Percentiles rank a stretch among this genome's conserved stretches.
Evolutionary conservation across 1,140 invertebrate genomes (phyloP).

Genomic region (Solen grandis): DNA sequence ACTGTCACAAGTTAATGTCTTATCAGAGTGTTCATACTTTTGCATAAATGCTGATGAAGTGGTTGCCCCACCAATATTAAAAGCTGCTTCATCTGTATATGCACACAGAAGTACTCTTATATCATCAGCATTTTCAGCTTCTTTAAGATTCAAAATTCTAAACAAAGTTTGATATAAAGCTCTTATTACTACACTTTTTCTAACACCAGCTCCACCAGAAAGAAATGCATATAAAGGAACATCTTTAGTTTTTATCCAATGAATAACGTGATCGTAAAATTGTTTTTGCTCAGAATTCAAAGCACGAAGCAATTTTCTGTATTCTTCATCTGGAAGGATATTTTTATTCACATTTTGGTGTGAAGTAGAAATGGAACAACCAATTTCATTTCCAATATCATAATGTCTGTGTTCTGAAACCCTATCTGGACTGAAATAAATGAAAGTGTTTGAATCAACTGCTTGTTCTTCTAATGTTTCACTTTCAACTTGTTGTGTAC

Average conservation of each 20-base stretch:
- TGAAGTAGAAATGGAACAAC: no score
- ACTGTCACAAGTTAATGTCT: no score
- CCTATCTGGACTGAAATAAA: background rate
- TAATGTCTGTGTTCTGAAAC: no score
- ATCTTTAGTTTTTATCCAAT: background rate
- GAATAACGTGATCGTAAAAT: conserved; percentile 46
- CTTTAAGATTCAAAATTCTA: conserved; percentile 9
- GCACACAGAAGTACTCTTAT: conserved; percentile 29
- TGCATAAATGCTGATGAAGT: background rate
- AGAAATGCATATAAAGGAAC: conserved; percentile 36
- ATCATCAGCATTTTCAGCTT: conserved; percentile 50
- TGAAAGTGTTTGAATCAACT: no score
- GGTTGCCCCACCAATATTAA: background rate
- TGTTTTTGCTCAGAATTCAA: conserved; percentile 10
- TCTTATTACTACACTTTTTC: conserved; percentile 43
- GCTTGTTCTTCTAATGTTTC: background rate
- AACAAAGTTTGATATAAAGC: conserved; percentile 40
- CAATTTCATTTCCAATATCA: no score
- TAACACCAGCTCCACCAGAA: conserved; percentile 53
- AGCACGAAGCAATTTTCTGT: background rate
- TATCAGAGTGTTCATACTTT: conserved; percentile 7
- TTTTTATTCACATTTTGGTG: no score
- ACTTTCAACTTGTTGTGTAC: conserved; percentile 14
- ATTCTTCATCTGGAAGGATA: conserved; percentile 16
- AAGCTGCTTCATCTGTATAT: no score